These are phyloP conservation scores for Anolis sagrei DNA, from an alignment of 2,113 vertebrate genomes.

Conservation along the genomic window DNA sequence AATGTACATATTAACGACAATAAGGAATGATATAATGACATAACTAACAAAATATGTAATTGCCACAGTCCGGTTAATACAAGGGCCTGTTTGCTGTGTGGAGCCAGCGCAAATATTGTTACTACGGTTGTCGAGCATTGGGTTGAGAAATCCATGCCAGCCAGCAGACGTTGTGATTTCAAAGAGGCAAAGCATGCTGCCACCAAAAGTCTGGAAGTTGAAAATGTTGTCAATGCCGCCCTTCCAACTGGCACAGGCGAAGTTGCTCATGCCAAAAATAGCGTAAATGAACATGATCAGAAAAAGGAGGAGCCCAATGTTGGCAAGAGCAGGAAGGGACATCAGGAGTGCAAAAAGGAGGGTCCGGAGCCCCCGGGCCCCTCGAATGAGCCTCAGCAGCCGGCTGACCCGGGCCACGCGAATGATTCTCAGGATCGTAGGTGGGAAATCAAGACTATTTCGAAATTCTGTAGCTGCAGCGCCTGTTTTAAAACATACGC, in stretches of 20 bases:
- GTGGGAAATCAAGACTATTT: conserved; percentile 83
- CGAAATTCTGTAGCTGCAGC: conserved; percentile 83
- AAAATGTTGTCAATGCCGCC: conserved; percentile 89
- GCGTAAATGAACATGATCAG: conserved; percentile 99
- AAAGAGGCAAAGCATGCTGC: conserved; percentile 97
- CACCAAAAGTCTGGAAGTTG: conserved; percentile 91
- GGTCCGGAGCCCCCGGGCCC: conserved; percentile 91
- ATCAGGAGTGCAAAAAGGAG: conserved; percentile 97
- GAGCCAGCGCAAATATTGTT: conserved; percentile 48
- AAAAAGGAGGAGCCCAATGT: conserved; percentile 95
- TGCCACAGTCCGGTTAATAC: conserved; percentile 77
- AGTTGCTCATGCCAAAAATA: conserved; percentile 96
- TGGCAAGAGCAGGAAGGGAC: conserved; percentile 96
- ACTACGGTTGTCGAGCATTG: conserved; percentile 77
- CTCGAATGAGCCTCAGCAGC: conserved; percentile 89
- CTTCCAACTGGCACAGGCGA: conserved; percentile 80
- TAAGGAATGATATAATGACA: conserved; percentile 94
- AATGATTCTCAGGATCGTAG: conserved; percentile 89
- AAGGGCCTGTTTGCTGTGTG: conserved; percentile 59
- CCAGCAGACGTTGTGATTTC: conserved; percentile 96
- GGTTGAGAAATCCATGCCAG: conserved; percentile 90
- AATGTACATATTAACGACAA: conserved; percentile 98
- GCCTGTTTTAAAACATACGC: conserved; percentile 71
- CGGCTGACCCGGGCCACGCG: conserved; percentile 91
- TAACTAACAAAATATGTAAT: conserved; percentile 95